These are phyloP conservation scores for Lutjanus argentimaculatus DNA, from an alignment of 2,797 vertebrate species.

Conservation along the genomic window DNA sequence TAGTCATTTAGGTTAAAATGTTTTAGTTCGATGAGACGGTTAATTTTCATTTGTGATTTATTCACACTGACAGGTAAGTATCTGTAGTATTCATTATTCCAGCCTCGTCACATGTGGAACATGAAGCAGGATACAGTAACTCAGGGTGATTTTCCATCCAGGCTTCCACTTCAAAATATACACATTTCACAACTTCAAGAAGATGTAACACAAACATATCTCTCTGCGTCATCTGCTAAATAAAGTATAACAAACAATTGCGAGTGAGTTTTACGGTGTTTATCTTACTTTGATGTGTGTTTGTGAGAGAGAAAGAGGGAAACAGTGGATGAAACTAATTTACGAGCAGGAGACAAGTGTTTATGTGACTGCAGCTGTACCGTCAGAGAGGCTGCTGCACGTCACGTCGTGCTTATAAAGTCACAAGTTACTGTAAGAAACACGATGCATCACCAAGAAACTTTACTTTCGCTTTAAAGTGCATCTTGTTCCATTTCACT, in stretches of 20 bases:
- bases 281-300: constrained; percentile 58
- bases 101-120: constrained; percentile 3
- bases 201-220: constrained; percentile 28
- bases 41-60: neutral
- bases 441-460: neutral
- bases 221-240: constrained; percentile 52
- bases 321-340: constrained; percentile 50
- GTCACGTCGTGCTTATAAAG: constrained; percentile 34
- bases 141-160: constrained; percentile 3
- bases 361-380: constrained; percentile 79
- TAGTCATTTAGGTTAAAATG: neutral
- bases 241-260: constrained; percentile 38
- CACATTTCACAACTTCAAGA: constrained; percentile 52
- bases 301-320: constrained; percentile 28
- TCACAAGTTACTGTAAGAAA: constrained; percentile 32
- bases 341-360: constrained; percentile 58
- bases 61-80: neutral
- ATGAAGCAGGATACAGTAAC: constrained; percentile 25
- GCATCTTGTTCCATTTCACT: constrained; percentile 3
- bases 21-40: neutral
- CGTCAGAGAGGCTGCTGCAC: constrained; percentile 1
- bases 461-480: neutral
- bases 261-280: constrained; percentile 55
- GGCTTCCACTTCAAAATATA: constrained; percentile 40
- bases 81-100: neutral